Evolutionary conservation across 1,140 invertebrate genomes (phyloP), one percentile per base, ranked within the genome.

Genomic region (Myzus persicae): DNA sequence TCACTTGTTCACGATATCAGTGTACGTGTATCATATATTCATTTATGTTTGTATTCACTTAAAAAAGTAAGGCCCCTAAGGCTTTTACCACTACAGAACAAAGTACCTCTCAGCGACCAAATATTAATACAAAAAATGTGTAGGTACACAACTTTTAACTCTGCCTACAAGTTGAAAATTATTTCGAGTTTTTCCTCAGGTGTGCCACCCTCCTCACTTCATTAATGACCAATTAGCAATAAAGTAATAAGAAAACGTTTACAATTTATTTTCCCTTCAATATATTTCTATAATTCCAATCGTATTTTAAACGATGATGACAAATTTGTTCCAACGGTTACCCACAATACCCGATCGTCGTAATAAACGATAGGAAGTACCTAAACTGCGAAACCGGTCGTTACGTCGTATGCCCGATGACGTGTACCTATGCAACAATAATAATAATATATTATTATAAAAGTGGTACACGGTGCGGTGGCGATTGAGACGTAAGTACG

Each of bases 401-500:
- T 22, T n/a, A 40, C 3, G 44, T n/a, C 3, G 20, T 22, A 48
- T 36, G 8, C 2, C 6, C 26, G 84, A 42, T 44, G 40, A 88
- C 85, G 42, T n/a, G 44, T 14, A n/a, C n/a, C n/a, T n/a, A 48
- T 31, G 44, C 31, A 48, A 84, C 22, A 84, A 84, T 40, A 40
- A 84, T 42, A 81, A 84, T 84, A 24, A 40, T 84, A 84, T 38
- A 40, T 38, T 84, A 40, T 84, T 84, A 26, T 84, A 38, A 84
- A 84, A 84, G 81, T 24, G 81, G 81, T 81, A 81, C 36, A 40
- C 24, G 38, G 24, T 22, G 36, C 89, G 9, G 38, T 54, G 51
- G 89, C 48, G 89, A 90, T 90, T 90, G 89, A 90, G 89, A 90
- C 89, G 89, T 90, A 54, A 9, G 11, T 90, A 54, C 22, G 11